Conservation (phyloP, 2,113 vertebrate genomes). For the Oenanthe melanoleuca region DNA sequence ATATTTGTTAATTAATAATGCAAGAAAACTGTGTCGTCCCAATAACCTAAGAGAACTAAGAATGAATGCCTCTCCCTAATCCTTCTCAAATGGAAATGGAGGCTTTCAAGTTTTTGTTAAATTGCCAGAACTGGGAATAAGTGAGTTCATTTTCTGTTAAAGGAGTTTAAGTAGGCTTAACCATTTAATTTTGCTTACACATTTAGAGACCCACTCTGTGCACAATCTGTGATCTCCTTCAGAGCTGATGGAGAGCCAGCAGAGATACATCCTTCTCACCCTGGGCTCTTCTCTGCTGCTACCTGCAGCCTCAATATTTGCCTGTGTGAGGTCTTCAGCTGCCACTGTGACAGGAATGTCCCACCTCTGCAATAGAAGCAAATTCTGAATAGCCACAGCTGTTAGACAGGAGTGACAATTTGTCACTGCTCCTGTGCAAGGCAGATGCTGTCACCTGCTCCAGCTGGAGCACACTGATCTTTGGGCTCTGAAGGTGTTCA, state of each 20-base stretch:
- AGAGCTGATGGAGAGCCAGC: neutral
- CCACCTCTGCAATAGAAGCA: rapidly evolving
- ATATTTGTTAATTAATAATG: neutral
- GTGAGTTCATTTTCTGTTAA: neutral
- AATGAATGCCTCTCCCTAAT: neutral
- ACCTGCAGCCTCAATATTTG: neutral
- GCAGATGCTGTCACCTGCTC: rapidly evolving
- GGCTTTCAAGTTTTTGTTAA: neutral
- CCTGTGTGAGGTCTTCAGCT: neutral
- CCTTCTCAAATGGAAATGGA: neutral
- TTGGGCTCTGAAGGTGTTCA: rapidly evolving
- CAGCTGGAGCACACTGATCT: neutral
- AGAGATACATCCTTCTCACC: rapidly evolving
- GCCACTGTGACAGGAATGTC: rapidly evolving
- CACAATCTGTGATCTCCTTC: neutral
- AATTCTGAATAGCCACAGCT: neutral
- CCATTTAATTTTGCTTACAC: neutral
- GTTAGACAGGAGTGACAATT: neutral
- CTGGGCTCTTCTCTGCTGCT: neutral
- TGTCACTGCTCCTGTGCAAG: neutral
- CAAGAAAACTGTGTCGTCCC: neutral
- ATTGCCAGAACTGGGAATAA: neutral
- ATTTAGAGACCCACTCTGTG: neutral
- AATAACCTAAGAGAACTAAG: neutral
- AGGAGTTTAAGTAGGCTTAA: neutral